Evolutionary conservation across 2,888 invertebrate species (phyloP).

Genomic region (Anticlea derivata): DNA sequence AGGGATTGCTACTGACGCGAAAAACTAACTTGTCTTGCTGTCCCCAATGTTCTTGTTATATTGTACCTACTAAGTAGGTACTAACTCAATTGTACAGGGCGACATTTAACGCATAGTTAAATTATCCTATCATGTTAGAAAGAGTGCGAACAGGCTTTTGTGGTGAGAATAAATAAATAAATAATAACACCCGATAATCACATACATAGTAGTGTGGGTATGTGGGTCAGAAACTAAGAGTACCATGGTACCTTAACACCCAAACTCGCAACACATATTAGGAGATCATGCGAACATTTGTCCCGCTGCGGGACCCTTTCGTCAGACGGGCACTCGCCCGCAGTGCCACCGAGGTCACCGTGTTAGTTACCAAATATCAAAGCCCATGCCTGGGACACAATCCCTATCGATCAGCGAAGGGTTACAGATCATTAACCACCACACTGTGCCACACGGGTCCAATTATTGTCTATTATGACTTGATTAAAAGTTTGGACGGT

Average conservation of each 20-base stretch:
- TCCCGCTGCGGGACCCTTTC: too few species aligned
- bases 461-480: slow-evolving; percentile 6
- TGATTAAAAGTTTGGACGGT: slow-evolving; percentile 4
- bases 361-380: too few species aligned
- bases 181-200: too few species aligned
- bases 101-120: slow-evolving; percentile 6
- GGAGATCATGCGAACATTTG: too few species aligned
- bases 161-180: too few species aligned
- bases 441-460: not conserved
- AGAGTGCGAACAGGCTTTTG: not conserved
- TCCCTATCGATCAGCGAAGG: slow-evolving; percentile 3
- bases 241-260: too few species aligned
- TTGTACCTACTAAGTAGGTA: too few species aligned
- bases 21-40: slow-evolving; percentile 70
- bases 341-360: too few species aligned
- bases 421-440: not conserved
- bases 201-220: too few species aligned
- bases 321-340: too few species aligned
- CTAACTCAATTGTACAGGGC: slow-evolving; percentile 39
- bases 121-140: slow-evolving; percentile 31
- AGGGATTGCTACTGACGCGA: slow-evolving; percentile 64
- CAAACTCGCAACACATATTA: too few species aligned
- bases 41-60: slow-evolving; percentile 55
- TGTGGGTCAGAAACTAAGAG: too few species aligned
- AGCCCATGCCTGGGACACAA: not conserved